Evolutionary conservation across 2,888 invertebrate species (phyloP), one percentile per base, ranked within the genome.

Genomic region (Nasonia oneida): DNA sequence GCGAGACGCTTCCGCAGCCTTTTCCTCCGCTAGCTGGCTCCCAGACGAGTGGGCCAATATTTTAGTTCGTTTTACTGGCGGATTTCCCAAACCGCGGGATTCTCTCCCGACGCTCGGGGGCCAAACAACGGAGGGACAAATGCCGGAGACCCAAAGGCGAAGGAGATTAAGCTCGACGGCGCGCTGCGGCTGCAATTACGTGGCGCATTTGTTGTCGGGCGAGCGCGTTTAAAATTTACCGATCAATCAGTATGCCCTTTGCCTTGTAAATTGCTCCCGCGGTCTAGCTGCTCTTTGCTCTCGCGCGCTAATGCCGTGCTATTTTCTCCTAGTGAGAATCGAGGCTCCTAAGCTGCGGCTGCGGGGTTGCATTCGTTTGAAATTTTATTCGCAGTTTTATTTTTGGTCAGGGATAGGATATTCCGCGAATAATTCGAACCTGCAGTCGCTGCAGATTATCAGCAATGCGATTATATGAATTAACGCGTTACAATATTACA

Each of bases 11-110:
- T 18, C 39, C 8, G 71, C 71, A n/a, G 2, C 71, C 71, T 42
- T 42, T 73, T 73, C 42, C 42, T 37, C 37, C 37, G 3, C 37
- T 37, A 37, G 37, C 37, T 37, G 37, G 37, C 73, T 47, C 76
- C 61, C 64, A 71, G 23, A 42, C 87, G 75, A 84, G 71, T 77
- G 86, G 78, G 86, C 86, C 89, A 81, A 88, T 88, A 89, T 88
- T 89, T 89, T 87, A 87, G 85, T 87, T 84, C 88, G 88, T 79
- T 88, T 88, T 86, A 88, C 88, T 85, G 88, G 88, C 88, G 88
- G 88, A 88, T 88, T 89, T 88, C 89, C 89, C 86, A 84, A 77
- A 82, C 81, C 85, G 71, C 84, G 42, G 64, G 42, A 8, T 37
- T 37, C 37, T n/a, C 15, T 53, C 53, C 18, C 81, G 81, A 47